phyloP scores from a whole-genome alignment of 2,113 vertebrate genomes.

The Cottus gobio region DNA sequence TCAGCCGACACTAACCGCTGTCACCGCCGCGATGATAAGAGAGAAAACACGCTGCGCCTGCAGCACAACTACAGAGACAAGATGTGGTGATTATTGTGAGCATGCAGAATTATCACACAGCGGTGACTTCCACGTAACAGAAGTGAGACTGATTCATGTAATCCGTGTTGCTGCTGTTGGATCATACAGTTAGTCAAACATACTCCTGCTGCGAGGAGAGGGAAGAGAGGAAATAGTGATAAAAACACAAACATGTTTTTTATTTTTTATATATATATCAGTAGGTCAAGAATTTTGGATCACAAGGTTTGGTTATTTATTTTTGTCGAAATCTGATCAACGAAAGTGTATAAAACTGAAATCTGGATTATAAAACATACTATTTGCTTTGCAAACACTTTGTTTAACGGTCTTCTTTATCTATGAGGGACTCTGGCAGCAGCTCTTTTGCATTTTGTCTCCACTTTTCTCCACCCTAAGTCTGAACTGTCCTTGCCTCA shows the following conservation, averaged over 20 bases:
- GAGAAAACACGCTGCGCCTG: slow-evolving; percentile 18
- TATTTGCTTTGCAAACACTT: slow-evolving; percentile 2
- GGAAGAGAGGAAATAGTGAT: slow-evolving; percentile 8
- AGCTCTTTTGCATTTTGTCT: slow-evolving; percentile 11
- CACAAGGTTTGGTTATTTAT: background rate
- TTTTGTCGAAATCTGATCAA: background rate
- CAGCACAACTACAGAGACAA: slow-evolving; percentile 29
- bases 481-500: slow-evolving; percentile 11
- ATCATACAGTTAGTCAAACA: slow-evolving; percentile 25
- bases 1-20: slow-evolving; percentile 18
- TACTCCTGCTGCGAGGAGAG: slow-evolving; percentile 23
- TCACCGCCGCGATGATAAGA: slow-evolving; percentile 9
- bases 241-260: background rate
- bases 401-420: background rate
- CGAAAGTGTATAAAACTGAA: background rate
- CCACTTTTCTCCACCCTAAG: background rate
- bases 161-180: slow-evolving; percentile 33
- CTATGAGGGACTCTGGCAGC: background rate
- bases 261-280: background rate
- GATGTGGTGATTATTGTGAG: slow-evolving; percentile 47
- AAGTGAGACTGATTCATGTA: slow-evolving; percentile 24
- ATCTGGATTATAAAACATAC: background rate
- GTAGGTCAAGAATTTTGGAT: background rate
- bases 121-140: slow-evolving; percentile 27
- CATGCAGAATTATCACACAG: slow-evolving; percentile 39